A percentile compares a stretch with the other conserved stretches of the same genome.
phyloP scores from a whole-genome alignment of 2,113 vertebrate genomes.

The Bos taurus region DNA sequence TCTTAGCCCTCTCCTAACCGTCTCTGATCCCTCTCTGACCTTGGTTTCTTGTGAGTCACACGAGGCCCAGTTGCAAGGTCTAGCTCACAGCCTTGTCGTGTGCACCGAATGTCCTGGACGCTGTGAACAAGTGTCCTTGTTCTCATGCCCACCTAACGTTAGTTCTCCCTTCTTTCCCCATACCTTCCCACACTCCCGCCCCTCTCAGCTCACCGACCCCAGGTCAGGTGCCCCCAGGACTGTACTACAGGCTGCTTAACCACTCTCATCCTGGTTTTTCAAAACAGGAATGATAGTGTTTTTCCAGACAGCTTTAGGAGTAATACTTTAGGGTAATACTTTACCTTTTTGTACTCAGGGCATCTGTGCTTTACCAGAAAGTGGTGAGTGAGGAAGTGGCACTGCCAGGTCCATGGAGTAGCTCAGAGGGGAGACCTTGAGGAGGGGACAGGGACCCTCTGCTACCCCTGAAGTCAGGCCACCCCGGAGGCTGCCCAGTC shows the following conservation, averaged over 20 bases:
- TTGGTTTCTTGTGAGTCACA: neutral
- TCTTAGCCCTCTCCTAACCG: neutral
- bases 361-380: neutral
- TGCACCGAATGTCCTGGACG: neutral
- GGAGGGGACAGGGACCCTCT: no score
- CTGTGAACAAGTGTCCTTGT: accelerated
- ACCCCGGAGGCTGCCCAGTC: neutral
- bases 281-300: neutral
- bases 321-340: neutral
- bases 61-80: neutral
- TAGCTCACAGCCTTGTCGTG: accelerated
- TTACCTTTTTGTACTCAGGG: neutral
- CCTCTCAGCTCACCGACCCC: neutral
- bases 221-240: neutral
- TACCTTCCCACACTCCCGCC: neutral
- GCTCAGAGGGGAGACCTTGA: neutral
- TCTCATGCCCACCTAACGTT: neutral
- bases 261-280: neutral
- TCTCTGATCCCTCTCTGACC: neutral
- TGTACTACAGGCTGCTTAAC: neutral
- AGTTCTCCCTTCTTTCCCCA: neutral
- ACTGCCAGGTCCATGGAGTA: accelerated
- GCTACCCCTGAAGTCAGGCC: neutral
- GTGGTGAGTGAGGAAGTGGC: neutral
- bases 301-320: neutral